phyloP scores from a whole-genome alignment of 1,140 invertebrate genomes.

The Meloidogyne hapla region DNA sequence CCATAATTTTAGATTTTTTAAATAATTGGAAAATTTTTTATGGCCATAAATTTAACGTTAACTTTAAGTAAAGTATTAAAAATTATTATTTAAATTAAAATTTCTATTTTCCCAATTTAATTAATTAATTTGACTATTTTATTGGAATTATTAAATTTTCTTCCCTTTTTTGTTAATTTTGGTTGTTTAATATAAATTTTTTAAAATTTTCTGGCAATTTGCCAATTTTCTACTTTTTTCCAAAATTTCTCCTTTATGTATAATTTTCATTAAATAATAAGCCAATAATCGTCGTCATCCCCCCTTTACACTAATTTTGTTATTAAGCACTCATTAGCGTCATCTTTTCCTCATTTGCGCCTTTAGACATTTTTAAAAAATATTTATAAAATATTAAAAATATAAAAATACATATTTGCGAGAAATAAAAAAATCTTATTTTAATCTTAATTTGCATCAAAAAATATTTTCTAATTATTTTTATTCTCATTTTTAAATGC shows the following conservation, averaged over 20 bases:
- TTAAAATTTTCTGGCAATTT: no score
- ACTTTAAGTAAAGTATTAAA: no score
- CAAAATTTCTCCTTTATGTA: no score
- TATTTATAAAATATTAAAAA: neutral
- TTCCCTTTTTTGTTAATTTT: no score
- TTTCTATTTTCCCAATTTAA: neutral
- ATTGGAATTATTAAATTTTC: no score
- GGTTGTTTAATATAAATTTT: no score
- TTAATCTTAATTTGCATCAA: conserved; percentile 6
- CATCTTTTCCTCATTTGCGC: neutral
- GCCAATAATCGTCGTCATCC: neutral
- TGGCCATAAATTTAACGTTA: neutral
- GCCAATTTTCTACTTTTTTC: no score
- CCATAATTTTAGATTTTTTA: neutral
- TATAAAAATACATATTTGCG: no score
- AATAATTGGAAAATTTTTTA: neutral
- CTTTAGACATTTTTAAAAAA: neutral
- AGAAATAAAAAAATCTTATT: neutral
- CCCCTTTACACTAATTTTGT: neutral
- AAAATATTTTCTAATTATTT: neutral
- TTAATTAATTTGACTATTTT: no score
- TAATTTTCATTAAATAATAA: neutral
- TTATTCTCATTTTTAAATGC: neutral
- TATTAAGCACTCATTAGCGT: neutral
- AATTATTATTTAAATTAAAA: no score